phyloP scores from a whole-genome alignment of 92 coral and sea anemone genomes.

The Scolanthus callimorphus region DNA sequence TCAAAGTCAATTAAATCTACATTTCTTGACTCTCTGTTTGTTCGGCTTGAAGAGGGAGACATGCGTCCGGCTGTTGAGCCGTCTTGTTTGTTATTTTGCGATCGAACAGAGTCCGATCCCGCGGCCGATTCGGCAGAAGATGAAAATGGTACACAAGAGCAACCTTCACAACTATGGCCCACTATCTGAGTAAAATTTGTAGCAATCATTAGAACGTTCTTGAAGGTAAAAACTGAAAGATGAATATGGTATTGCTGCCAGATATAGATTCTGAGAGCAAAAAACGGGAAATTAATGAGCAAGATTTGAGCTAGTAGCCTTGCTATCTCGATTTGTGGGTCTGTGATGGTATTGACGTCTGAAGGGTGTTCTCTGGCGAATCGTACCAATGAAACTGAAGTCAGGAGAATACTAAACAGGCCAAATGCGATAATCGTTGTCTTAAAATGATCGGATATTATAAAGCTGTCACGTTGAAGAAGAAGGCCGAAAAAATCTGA shows the following conservation, averaged over 20 bases:
- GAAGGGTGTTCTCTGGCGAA: not conserved
- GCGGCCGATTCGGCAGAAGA: not conserved
- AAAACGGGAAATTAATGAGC: conserved; percentile 33
- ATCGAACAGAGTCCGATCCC: not conserved
- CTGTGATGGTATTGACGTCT: not conserved
- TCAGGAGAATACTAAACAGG: conserved; percentile 12
- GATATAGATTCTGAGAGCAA: conserved; percentile 17
- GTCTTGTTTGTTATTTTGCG: not conserved
- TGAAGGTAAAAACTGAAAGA: conserved; percentile 34
- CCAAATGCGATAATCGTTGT: conserved; percentile 20
- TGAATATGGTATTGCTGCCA: conserved; percentile 25
- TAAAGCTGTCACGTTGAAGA: conserved; percentile 1
- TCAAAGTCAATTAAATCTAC: not conserved
- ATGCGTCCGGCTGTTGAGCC: not conserved
- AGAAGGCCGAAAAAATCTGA: conserved; percentile 31
- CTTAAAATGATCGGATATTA: conserved; percentile 13
- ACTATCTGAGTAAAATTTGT: conserved; percentile 15
- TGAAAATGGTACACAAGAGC: no score
- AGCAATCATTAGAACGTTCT: conserved; percentile 19
- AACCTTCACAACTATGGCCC: conserved; percentile 7
- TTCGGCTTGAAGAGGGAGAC: not conserved
- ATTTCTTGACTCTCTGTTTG: not conserved
- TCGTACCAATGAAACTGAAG: conserved; percentile 19
- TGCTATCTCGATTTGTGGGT: conserved; percentile 10
- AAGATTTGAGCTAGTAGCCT: conserved; percentile 16